These are phyloP conservation scores for Pteronura brasiliensis DNA, from an alignment of 2,113 vertebrate species.

Conservation along the genomic window DNA sequence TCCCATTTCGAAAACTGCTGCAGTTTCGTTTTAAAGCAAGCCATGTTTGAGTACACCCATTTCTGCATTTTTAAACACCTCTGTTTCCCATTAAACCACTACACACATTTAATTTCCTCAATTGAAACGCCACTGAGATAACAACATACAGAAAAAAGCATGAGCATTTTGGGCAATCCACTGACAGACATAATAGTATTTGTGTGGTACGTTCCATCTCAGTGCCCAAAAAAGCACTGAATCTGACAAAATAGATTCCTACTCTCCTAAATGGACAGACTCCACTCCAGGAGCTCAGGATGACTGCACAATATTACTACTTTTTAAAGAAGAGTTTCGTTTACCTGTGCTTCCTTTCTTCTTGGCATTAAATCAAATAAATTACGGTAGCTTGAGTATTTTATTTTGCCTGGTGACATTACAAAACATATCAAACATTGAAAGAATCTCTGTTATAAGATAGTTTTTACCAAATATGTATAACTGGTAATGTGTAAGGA, in stretches of 20 bases:
- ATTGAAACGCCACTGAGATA: conserved; percentile 59
- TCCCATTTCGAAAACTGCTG: conserved; percentile 66
- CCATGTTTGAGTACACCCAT: conserved; percentile 62
- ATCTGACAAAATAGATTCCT: conserved; percentile 59
- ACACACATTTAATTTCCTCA: conserved; percentile 70
- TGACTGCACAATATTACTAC: conserved; percentile 2
- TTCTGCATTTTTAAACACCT: conserved; percentile 76
- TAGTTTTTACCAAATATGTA: conserved; percentile 31
- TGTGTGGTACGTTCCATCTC: conserved; percentile 24
- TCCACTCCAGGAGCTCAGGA: neutral
- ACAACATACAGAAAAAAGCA: neutral
- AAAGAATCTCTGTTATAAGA: neutral
- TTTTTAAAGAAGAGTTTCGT: conserved; percentile 17
- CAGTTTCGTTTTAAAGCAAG: conserved; percentile 66
- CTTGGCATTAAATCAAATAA: conserved; percentile 50
- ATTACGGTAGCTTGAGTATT: conserved; percentile 55
- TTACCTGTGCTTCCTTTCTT: conserved; percentile 43
- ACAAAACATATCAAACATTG: conserved; percentile 55
- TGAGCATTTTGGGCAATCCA: neutral
- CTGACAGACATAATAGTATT: neutral
- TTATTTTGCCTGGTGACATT: conserved; percentile 33
- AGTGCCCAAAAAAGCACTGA: conserved; percentile 20
- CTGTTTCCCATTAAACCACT: conserved; percentile 65
- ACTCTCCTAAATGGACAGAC: conserved; percentile 35
- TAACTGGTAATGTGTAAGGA: neutral